These are phyloP conservation scores for Gymnocephalus cernua DNA, from an alignment of 2,113 vertebrate genomes.

Conservation along the genomic window DNA sequence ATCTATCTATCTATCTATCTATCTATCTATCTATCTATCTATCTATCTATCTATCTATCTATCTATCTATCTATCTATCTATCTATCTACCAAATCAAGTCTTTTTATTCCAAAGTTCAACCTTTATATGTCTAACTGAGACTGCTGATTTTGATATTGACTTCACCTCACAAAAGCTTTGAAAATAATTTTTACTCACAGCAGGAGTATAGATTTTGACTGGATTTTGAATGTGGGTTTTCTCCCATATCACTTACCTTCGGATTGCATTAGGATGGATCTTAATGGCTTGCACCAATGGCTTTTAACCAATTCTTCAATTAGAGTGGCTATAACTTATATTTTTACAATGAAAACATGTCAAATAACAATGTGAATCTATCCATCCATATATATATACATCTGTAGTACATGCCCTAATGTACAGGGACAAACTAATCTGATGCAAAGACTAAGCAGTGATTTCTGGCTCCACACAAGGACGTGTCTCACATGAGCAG, in stretches of 20 bases:
- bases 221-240: neutral
- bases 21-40: no score
- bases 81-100: no score
- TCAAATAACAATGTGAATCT: neutral
- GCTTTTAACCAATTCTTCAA: neutral
- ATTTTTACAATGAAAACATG: neutral
- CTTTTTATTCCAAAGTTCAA: neutral
- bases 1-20: no score
- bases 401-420: conserved; percentile 27
- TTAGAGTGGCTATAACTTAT: neutral
- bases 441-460: conserved; percentile 67
- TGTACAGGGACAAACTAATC: conserved; percentile 66
- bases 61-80: no score
- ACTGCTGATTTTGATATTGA: neutral
- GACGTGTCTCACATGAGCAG: conserved; percentile 72
- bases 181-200: neutral
- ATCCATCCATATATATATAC: conserved; percentile 14
- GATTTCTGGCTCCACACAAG: conserved; percentile 65
- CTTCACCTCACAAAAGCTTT: neutral
- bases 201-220: neutral
- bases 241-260: neutral
- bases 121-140: neutral
- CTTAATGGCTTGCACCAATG: neutral
- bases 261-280: neutral
- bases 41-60: no score